Conservation (phyloP, 35 echinoderm and acorn worm species). For the Heliocidaris erythrogramma region DNA sequence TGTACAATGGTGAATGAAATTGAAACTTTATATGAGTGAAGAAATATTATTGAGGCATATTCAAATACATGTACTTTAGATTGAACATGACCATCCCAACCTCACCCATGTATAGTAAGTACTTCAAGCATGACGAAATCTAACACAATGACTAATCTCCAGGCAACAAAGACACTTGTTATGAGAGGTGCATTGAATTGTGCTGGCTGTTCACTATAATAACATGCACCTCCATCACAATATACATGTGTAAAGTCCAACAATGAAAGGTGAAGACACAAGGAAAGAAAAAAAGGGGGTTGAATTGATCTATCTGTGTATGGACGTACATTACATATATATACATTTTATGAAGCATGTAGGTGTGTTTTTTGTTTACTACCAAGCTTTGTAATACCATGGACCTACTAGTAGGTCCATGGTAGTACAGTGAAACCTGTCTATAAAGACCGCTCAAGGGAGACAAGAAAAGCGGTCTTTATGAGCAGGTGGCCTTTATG, state of each 20-base stretch:
- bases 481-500: too few relatives aligned
- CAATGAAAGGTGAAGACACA: neutral
- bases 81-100: neutral
- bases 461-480: too few relatives aligned
- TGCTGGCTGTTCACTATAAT: neutral
- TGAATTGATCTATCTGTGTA: too few relatives aligned
- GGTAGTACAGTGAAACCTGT: too few relatives aligned
- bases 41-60: neutral
- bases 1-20: too few relatives aligned
- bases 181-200: neutral
- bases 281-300: too few relatives aligned
- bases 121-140: neutral
- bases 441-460: too few relatives aligned
- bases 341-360: too few relatives aligned
- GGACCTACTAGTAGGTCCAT: too few relatives aligned
- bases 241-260: neutral
- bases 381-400: too few relatives aligned
- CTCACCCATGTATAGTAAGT: neutral
- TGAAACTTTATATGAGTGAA: neutral
- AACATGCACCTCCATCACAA: neutral
- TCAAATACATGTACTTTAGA: neutral
- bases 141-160: neutral
- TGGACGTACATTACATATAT: too few relatives aligned
- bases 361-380: too few relatives aligned
- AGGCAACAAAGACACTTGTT: neutral